Base-by-base conservation (phyloP, 2,888 invertebrate species). In the Cheiracanthium punctorium region DNA sequence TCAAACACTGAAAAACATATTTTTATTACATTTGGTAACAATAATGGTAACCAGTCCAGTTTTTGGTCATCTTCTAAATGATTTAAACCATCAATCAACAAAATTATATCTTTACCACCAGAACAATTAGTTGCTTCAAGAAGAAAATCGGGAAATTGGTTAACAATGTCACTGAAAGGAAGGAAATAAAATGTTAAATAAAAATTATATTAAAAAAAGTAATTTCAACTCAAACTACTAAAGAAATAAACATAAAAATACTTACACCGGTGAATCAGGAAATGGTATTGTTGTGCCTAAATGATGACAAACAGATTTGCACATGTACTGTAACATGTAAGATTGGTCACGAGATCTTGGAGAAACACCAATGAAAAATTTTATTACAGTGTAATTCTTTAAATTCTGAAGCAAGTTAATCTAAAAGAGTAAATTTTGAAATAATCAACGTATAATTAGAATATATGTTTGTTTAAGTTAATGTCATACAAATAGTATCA, bases 31-130 rank as follows among this genome's bases (percentile, higher is more conserved):
- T 90, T 84, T 32, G 91, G 91, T 8, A 92, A 79, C 24, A 88
- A 87, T 10, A 89, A 88, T 32, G 92, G 91, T 41, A 92, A 86
- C 92, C 92, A 92, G 71, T 91, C 90, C 80, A 92, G 85, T 73
- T 89, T 90, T 69, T 90, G 90, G 7, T 91, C 91, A 69, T 91
- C 90, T 10, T 89, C 89, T 90, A 92, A 90, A 37, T 90, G 86
- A 80, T 92, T 92, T 33, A 92, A 80, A 14, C 92, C 92, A 89
- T 92, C 92, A n/a, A 92, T 88, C 80, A 92, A 90, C 10, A 92
- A 48, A 8, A 91, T 89, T 12, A 92, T 87, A 0, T 72, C 75
- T 30, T 29, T 43, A 33, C 43, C 37, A 24, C 72, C 58, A 58
- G 72, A 69, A 28, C 64, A 48, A 12, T 70, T 70, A 37, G 48